Base-by-base conservation (phyloP, 2,888 invertebrate species). In the Plagiodera versicolora region DNA sequence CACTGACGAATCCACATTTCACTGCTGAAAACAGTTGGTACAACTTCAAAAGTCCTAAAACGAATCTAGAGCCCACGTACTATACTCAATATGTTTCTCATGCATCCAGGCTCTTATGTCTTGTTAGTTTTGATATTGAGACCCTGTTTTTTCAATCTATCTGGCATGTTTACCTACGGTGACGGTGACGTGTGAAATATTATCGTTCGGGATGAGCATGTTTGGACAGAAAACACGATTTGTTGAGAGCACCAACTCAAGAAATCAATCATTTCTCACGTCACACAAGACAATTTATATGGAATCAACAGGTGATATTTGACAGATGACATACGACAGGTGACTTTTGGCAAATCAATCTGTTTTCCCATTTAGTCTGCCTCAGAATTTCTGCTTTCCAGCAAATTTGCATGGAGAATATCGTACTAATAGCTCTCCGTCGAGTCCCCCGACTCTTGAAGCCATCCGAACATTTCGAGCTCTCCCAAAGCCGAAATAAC, bases 41-140 rank as follows among this genome's bases (percentile, higher is more conserved):
- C n/a, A n/a, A n/a, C n/a, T n/a, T n/a, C n/a, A n/a, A n/a, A n/a
- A n/a, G n/a, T n/a, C n/a, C n/a, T n/a, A n/a, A n/a, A n/a, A n/a
- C n/a, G 32, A 32, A 32, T 32, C 2, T n/a, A 39, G 3, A 14
- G 1, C 39, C 14, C n/a, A n/a, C 14, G 39, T 39, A 39, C 39
- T 39, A 39, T 39, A n/a, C 44, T 24, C 53, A 44, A 53, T 53
- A 24, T 53, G 53, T 53, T 53, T 53, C 45, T 20, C 28, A 53
- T 53, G 44, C 20, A 44, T 19, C 49, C 45, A 11, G 45, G 24
- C 51, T 49, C 49, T 63, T 50, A 59, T 57, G 59, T 59, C 59
- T 54, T 62, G 28, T 53, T 53, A n/a, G 39, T 53, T 45, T 45
- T 35, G 53, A 53, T 44, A 53, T 53, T 39, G 53, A 49, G 56